Conservation (phyloP, 2,888 invertebrate species). For the Aphidius colemani region DNA sequence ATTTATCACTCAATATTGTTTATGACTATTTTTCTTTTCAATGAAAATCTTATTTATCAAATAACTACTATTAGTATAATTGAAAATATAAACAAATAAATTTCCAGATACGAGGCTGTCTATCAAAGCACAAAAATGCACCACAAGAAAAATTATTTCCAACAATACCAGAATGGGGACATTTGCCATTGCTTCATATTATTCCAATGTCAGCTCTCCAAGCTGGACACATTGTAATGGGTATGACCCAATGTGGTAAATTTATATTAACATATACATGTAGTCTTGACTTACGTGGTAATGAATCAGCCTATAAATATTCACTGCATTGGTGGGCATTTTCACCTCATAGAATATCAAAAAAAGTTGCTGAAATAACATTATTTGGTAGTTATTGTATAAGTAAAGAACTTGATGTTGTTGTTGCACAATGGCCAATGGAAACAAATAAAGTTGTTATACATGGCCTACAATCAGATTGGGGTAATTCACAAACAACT, state of each 20-base stretch:
- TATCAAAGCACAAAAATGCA: slow-evolving; percentile 54
- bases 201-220: slow-evolving; percentile 57
- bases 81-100: too few species aligned
- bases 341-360: slow-evolving; percentile 63
- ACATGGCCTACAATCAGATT: slow-evolving; percentile 66
- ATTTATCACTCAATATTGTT: too few species aligned
- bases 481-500: slow-evolving; percentile 52
- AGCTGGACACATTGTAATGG: slow-evolving; percentile 83
- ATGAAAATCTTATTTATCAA: too few species aligned
- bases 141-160: slow-evolving; percentile 55
- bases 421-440: slow-evolving; percentile 74
- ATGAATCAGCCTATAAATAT: slow-evolving; percentile 67
- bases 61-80: too few species aligned
- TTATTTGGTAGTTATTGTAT: slow-evolving; percentile 65
- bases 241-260: slow-evolving; percentile 92
- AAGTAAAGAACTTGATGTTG: slow-evolving; percentile 64
- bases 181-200: slow-evolving; percentile 51
- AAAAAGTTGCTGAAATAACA: slow-evolving; percentile 66
- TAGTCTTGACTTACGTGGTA: slow-evolving; percentile 62
- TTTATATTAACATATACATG: slow-evolving; percentile 88
- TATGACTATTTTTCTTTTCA: too few species aligned
- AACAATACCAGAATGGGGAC: slow-evolving; percentile 55
- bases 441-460: slow-evolving; percentile 70
- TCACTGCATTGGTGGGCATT: slow-evolving; percentile 73
- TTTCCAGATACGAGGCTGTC: slow-evolving; percentile 52